A percentile compares a stretch with the other conserved stretches of the same genome.
phyloP scores from a whole-genome alignment of 2,888 invertebrate species.

The Blastobasis adustella region DNA sequence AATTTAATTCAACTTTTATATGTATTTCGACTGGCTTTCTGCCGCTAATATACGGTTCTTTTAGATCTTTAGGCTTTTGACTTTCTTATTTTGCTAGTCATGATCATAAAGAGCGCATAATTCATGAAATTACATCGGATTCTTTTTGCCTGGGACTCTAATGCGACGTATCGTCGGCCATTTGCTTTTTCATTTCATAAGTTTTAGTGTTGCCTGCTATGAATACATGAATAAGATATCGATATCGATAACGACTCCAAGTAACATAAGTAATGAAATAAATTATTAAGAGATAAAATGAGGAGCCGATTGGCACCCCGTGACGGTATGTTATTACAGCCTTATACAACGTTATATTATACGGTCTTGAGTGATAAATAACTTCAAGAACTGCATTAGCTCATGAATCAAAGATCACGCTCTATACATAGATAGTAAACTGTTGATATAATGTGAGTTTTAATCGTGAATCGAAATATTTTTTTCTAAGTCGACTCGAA shows the following conservation, averaged over 20 bases:
- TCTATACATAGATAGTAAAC: too few species aligned
- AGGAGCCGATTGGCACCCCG: too few species aligned
- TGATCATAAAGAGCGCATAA: constrained; percentile 75
- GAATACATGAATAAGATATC: constrained; percentile 9
- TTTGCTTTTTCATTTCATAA: constrained; percentile 66
- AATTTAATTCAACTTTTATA: constrained; percentile 35
- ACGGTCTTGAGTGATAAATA: too few species aligned
- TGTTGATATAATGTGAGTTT: too few species aligned
- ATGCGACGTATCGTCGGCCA: constrained; percentile 70
- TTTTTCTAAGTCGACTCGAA: too few species aligned
- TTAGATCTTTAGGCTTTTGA: constrained; percentile 47
- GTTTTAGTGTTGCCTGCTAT: constrained; percentile 22
- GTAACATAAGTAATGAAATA: neutral
- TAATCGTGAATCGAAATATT: too few species aligned
- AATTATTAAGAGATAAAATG: too few species aligned
- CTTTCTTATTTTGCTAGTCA: constrained; percentile 74
- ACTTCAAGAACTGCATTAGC: too few species aligned
- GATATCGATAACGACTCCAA: constrained; percentile 4
- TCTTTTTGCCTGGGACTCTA: constrained; percentile 53
- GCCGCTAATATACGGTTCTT: constrained; percentile 52
- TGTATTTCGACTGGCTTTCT: constrained; percentile 35
- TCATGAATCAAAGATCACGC: too few species aligned
- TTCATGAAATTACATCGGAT: constrained; percentile 77
- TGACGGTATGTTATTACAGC: too few species aligned
- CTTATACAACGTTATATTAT: too few species aligned